Percentiles rank a stretch among this genome's conserved stretches.
These are phyloP conservation scores for Frieseomelitta varia DNA, from an alignment of 1,140 invertebrate species.

Conservation along the genomic window DNA sequence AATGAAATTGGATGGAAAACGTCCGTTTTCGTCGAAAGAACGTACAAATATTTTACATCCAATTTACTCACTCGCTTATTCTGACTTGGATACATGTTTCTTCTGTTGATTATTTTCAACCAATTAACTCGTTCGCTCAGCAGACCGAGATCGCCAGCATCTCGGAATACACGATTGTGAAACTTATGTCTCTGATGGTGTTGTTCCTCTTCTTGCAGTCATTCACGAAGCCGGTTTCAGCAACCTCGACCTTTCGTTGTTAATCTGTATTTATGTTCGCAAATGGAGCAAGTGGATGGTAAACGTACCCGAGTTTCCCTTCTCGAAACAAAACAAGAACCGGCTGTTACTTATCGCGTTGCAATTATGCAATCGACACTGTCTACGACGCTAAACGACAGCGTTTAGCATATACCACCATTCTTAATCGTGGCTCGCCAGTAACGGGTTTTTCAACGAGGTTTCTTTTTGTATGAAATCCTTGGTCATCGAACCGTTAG, in stretches of 20 bases:
- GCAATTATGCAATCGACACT: constrained; percentile 62
- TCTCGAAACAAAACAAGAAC: constrained; percentile 14
- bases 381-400: not conserved
- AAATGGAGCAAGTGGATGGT: constrained; percentile 27
- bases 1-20: not conserved
- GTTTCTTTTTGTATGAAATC: constrained; percentile 75
- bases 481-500: constrained; percentile 74
- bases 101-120: not conserved
- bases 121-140: too few species aligned
- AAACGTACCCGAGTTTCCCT: not conserved
- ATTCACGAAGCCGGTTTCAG: constrained; percentile 56
- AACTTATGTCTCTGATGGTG: constrained; percentile 22
- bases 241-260: constrained; percentile 24
- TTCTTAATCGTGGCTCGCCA: constrained; percentile 68
- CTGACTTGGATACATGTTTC: too few species aligned
- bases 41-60: not conserved
- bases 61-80: not conserved
- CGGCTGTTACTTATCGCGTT: constrained; percentile 20
- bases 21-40: not conserved
- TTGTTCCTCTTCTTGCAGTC: constrained; percentile 39
- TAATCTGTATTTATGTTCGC: constrained; percentile 41
- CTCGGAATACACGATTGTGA: constrained; percentile 38
- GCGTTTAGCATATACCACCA: constrained; percentile 40
- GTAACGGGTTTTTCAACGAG: constrained; percentile 73
- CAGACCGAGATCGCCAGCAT: not conserved